Percentiles rank a stretch among this genome's conserved stretches.
Conservation (phyloP, 64 coral and sea anemone genomes). For the Actinia tenebrosa region DNA sequence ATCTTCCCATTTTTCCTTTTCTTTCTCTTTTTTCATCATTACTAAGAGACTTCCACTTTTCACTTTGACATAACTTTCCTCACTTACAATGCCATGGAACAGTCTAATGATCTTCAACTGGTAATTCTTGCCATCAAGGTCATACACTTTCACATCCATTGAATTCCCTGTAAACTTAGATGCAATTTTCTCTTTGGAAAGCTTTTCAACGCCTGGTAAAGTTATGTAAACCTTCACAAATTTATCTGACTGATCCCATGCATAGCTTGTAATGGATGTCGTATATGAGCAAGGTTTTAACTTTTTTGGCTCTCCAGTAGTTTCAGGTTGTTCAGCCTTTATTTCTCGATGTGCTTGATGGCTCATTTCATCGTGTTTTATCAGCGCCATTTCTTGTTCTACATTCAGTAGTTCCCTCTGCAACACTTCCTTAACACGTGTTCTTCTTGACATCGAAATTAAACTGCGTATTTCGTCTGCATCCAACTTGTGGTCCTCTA, state of each 20-base stretch:
- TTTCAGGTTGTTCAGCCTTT: conserved; percentile 35
- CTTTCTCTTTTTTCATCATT: conserved; percentile 68
- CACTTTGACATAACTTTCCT: conserved; percentile 56
- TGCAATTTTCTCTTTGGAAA: conserved; percentile 60
- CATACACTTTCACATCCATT: conserved; percentile 57
- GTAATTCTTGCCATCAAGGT: conserved; percentile 63
- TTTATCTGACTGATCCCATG: conserved; percentile 85
- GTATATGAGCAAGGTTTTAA: conserved; percentile 24
- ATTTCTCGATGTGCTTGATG: neutral
- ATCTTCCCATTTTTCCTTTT: conserved; percentile 57
- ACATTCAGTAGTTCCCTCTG: conserved; percentile 63
- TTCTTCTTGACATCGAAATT: conserved; percentile 34
- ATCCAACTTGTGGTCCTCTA: conserved; percentile 32
- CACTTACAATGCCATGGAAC: conserved; percentile 48
- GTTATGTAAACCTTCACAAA: conserved; percentile 85
- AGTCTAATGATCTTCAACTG: conserved; percentile 72
- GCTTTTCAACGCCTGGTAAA: conserved; percentile 56
- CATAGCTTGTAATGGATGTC: conserved; percentile 66
- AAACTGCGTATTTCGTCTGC: conserved; percentile 64
- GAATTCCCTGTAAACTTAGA: conserved; percentile 52
- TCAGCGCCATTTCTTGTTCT: conserved; percentile 44
- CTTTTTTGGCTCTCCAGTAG: neutral
- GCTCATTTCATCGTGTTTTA: conserved; percentile 8
- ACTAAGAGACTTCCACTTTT: conserved; percentile 61
- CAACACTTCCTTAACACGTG: conserved; percentile 70